Evolutionary conservation across 2,797 vertebrate species (phyloP), one percentile per base, ranked within the genome.

Genomic region (Petrocephalus sullivani): DNA sequence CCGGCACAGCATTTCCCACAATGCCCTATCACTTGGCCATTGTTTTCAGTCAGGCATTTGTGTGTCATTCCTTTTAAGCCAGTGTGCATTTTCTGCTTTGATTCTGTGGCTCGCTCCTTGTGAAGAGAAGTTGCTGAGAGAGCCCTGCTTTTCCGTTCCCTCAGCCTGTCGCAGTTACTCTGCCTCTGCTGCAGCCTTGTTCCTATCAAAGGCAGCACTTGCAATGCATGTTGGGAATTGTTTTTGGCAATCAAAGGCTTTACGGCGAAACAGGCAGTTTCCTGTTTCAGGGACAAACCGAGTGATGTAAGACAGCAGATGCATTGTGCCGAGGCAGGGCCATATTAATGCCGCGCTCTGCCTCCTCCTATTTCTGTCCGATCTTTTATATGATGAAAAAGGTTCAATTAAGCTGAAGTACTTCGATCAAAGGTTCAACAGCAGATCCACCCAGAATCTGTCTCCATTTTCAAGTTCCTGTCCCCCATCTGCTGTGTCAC

Each of bases 201-300:
- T 84, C 81, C 81, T 51, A 84, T 84, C 81, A 84, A 84, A 84
- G 81, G 81, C 81, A 84, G 49, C 49, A 23, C 46, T 54, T 84
- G 49, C 81, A 84, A n/a, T 84, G 81, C 81, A 84, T 84, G 46
- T 54, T 54, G 81, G 81, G 81, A 84, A 49, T 84, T 84, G 46
- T 84, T 84, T 46, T 84, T 84, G 81, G 81, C 49, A 84, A 51
- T 84, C 51, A 53, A 53, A 51, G 46, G 49, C 12, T 21, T 84
- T 54, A 10, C n/a, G 46, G 81, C 54, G 81, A 84, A 84, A 84
- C 49, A 84, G 21, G 81, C 46, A 54, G 46, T 46, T 84, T 51
- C 81, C 81, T 54, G 81, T 84, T 84, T 16, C 46, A 12, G 49
- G n/a, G 51, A 23, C 51, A 54, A 84, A 51, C 46, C 81, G n/a